Evolutionary conservation across 2,113 vertebrate genomes (phyloP).

Genomic region (Sitta europaea): DNA sequence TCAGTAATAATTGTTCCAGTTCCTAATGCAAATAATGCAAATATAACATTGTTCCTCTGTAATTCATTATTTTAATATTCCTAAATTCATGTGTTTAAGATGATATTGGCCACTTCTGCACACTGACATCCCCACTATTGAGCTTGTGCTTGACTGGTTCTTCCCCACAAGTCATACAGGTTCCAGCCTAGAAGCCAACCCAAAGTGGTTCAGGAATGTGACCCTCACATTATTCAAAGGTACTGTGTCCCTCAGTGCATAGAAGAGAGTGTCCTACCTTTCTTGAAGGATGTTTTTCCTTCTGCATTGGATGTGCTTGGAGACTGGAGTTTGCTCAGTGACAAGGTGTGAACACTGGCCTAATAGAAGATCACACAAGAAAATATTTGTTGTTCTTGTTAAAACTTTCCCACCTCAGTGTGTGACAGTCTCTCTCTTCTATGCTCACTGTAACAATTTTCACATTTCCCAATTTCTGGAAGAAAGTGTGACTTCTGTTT

Average conservation of each 20-base stretch:
- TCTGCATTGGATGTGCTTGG: neutral
- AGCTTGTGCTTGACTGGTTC: neutral
- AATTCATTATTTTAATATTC: neutral
- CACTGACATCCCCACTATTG: rapidly evolving
- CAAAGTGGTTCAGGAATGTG: neutral
- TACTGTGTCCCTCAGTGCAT: neutral
- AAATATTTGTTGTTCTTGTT: neutral
- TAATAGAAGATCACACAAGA: neutral
- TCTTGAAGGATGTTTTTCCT: neutral
- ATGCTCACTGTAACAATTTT: neutral
- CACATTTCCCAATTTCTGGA: neutral
- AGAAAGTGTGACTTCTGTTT: neutral
- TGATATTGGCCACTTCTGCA: neutral
- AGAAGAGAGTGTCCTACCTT: neutral
- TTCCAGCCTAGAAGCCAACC: neutral
- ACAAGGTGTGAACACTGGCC: neutral
- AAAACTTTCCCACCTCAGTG: neutral
- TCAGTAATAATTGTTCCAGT: neutral
- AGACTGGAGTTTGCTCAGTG: neutral
- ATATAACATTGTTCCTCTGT: neutral
- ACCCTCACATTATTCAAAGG: no score
- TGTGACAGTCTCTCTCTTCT: neutral
- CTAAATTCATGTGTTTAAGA: neutral
- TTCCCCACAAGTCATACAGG: neutral
- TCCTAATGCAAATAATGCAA: neutral